A percentile compares a stretch with the other conserved stretches of the same genome.
These are phyloP conservation scores for Carassius gibelio DNA, from an alignment of 2,113 vertebrate species.

Conservation along the genomic window DNA sequence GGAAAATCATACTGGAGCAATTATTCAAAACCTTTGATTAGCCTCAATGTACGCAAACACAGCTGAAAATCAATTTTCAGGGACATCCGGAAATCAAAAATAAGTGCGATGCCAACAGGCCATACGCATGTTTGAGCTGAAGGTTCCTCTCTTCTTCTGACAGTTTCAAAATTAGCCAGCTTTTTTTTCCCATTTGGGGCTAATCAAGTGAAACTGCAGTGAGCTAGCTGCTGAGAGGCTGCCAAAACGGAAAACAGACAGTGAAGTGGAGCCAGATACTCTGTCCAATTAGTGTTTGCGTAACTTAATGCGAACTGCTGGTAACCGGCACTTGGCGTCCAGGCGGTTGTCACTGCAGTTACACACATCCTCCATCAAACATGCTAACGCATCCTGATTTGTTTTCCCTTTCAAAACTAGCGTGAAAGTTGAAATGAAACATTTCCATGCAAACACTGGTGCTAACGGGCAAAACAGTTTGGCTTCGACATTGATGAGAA, in stretches of 20 bases:
- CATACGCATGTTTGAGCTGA: conserved; percentile 62
- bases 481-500: conserved; percentile 73
- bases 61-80: conserved; percentile 77
- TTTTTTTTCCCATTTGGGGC: conserved; percentile 60
- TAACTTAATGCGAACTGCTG: conserved; percentile 79
- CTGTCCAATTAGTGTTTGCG: conserved; percentile 76
- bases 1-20: conserved; percentile 71
- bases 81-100: conserved; percentile 74
- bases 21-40: conserved; percentile 78
- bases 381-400: conserved; percentile 73
- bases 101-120: conserved; percentile 70
- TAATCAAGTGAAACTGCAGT: conserved; percentile 77
- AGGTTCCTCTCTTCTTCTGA: conserved; percentile 23
- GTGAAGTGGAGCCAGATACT: conserved; percentile 78
- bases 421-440: conserved; percentile 74
- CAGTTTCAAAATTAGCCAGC: conserved; percentile 52
- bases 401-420: conserved; percentile 72
- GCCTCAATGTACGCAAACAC: conserved; percentile 73
- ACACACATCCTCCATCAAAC: conserved; percentile 74
- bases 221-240: conserved; percentile 67
- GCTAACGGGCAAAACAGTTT: conserved; percentile 75
- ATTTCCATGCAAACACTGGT: conserved; percentile 64
- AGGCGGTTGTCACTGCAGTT: conserved; percentile 75
- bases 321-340: conserved; percentile 68
- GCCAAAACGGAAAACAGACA: conserved; percentile 64